Percentiles rank a stretch among this genome's conserved stretches.
phyloP scores from a whole-genome alignment of 2,113 vertebrate species.

The Stigmatopora argus region DNA sequence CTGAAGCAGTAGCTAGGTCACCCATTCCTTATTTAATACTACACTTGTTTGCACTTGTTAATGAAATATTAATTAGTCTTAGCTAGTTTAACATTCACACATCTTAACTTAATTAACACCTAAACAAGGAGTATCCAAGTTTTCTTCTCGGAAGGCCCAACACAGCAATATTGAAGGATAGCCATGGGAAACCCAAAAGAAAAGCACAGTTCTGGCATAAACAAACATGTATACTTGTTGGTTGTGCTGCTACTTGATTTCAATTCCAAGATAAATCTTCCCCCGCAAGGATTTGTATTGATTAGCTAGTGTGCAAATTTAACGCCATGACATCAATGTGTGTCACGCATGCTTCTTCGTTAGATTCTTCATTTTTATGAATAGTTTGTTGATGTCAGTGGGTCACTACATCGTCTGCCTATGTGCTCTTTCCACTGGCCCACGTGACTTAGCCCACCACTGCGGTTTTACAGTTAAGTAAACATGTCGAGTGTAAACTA shows the following conservation, averaged over 20 bases:
- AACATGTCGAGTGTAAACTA: neutral
- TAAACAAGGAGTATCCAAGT: neutral
- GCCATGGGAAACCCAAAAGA: too few species aligned
- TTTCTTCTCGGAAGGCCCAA: too few species aligned
- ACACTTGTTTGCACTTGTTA: neutral
- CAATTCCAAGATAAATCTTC: neutral
- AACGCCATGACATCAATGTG: neutral
- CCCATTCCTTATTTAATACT: neutral
- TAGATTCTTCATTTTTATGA: slow-evolving; percentile 18
- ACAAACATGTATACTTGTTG: neutral
- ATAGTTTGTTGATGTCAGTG: neutral
- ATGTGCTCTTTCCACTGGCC: slow-evolving; percentile 4
- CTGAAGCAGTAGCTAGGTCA: neutral
- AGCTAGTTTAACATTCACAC: too few species aligned
- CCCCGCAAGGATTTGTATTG: neutral
- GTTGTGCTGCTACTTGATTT: neutral
- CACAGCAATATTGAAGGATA: too few species aligned
- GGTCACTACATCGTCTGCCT: slow-evolving; percentile 19
- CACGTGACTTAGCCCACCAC: slow-evolving; percentile 16
- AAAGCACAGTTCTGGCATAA: too few species aligned
- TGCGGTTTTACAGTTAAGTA: neutral
- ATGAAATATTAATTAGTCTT: neutral
- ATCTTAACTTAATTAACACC: neutral
- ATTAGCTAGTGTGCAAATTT: slow-evolving; percentile 10
- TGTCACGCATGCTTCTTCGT: neutral